Conservation (phyloP, 2,113 vertebrate genomes). For the Agapornis roseicollis region DNA sequence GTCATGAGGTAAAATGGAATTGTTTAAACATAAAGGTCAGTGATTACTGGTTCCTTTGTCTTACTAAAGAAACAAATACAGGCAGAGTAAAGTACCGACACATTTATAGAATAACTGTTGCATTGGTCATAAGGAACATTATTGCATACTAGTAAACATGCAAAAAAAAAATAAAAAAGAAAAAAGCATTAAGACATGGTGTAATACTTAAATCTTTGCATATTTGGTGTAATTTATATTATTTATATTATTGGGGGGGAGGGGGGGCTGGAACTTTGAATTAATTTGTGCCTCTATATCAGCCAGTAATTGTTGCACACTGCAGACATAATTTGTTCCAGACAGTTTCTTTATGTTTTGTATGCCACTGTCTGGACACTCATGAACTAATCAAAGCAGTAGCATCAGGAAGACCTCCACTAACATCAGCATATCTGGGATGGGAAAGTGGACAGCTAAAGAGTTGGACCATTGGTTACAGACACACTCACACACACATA, state of each 20-base stretch:
- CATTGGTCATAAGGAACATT: neutral
- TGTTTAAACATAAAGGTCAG: neutral
- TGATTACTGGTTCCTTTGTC: neutral
- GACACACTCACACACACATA: neutral
- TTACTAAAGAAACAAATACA: neutral
- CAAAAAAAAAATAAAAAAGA: neutral
- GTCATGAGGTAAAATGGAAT: neutral
- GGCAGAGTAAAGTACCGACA: neutral
- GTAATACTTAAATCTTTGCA: neutral
- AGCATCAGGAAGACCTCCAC: neutral
- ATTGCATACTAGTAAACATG: neutral
- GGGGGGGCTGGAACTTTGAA: neutral
- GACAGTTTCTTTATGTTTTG: neutral
- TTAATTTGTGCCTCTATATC: neutral
- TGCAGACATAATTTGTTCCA: neutral
- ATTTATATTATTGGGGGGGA: neutral
- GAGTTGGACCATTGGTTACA: neutral
- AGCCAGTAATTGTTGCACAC: neutral
- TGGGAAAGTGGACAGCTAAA: neutral
- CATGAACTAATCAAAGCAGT: neutral
- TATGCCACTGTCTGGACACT: neutral
- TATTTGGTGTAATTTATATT: fast-evolving
- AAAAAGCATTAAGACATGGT: neutral
- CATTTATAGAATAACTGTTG: neutral
- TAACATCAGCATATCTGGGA: neutral